Evolutionary conservation across 1,140 invertebrate genomes (phyloP), one percentile per base, ranked within the genome.

Genomic region (Chrysoperla carnea): DNA sequence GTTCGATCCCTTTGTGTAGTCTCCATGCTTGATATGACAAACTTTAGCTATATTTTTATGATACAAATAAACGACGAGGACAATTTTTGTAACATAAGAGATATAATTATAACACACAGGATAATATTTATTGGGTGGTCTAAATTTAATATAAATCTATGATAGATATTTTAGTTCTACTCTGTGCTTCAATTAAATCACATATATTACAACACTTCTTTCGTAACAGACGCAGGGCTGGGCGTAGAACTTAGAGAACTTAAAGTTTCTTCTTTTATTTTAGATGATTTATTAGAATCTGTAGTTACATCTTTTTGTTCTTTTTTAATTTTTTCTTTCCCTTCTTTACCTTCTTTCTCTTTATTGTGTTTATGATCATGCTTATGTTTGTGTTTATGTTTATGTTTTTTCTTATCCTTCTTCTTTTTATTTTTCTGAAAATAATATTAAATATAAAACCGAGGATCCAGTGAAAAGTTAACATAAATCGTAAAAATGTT

Each of bases 341-440:
- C 17, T 23, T 23, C 17, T 29, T 59, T 52, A 4, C 63, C 60
- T 13, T 56, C 54, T 38, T 60, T 61, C 23, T 63, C 59, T 36
- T 60, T 62, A 29, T 50, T 50, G 31, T 47, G 63, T 14, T 60
- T 48, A 41, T 67, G 61, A 47, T 74, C 75, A 48, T 80, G 75
- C 47, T 81, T 71, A 55, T 74, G 78, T 51, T 78, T 76, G 57
- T 83, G 80, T 48, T 79, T 78, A 49, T 80, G 76, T 48, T 82
- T 81, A 50, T 82, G 72, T 51, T 76, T 81, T 48, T 84, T 77
- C 55, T 81, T 82, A 49, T 86, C 77, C 52, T 86, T 84, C 52
- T 85, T 83, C 59, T 80, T 81, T 52, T 83, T 83, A 56, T 85
- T 83, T 47, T 71, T 61, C 72, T 78, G 52, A 49, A 62, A 61